Evolutionary conservation across 1,140 invertebrate species (phyloP).

Genomic region (Drosophila serrata): DNA sequence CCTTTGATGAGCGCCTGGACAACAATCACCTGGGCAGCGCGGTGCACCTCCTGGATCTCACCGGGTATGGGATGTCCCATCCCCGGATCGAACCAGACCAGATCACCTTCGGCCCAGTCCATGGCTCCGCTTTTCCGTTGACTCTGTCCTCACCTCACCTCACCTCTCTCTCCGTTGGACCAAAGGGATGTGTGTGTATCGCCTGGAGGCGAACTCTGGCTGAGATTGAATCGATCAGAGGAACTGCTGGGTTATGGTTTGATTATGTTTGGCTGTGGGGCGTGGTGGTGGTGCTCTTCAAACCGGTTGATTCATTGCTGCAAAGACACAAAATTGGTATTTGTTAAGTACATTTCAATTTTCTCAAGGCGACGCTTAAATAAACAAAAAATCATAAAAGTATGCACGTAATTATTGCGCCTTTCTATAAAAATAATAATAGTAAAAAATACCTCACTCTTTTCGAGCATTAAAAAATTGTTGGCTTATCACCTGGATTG

Average conservation of each 20-base stretch:
- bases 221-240: neutral
- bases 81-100: conserved; percentile 97
- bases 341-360: conserved; percentile 48
- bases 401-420: conserved; percentile 59
- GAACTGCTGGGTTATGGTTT: conserved; percentile 9
- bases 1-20: conserved; percentile 94
- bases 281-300: conserved; percentile 34
- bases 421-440: conserved; percentile 32
- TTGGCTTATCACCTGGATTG: conserved; percentile 44
- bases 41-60: conserved; percentile 94
- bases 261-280: conserved; percentile 2
- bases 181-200: neutral
- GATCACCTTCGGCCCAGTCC: conserved; percentile 91
- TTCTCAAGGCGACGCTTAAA: conserved; percentile 34
- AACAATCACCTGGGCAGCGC: conserved; percentile 94
- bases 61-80: conserved; percentile 95
- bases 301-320: conserved; percentile 69
- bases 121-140: conserved; percentile 34
- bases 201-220: conserved; percentile 16
- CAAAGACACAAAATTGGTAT: conserved; percentile 40
- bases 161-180: conserved; percentile 1
- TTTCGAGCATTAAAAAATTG: conserved; percentile 55
- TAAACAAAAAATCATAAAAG: too few relatives aligned
- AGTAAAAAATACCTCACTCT: conserved; percentile 40
- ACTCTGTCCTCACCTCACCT: neutral